Base-by-base conservation (phyloP, 1,140 invertebrate species). In the Zaprionus nigranus region DNA sequence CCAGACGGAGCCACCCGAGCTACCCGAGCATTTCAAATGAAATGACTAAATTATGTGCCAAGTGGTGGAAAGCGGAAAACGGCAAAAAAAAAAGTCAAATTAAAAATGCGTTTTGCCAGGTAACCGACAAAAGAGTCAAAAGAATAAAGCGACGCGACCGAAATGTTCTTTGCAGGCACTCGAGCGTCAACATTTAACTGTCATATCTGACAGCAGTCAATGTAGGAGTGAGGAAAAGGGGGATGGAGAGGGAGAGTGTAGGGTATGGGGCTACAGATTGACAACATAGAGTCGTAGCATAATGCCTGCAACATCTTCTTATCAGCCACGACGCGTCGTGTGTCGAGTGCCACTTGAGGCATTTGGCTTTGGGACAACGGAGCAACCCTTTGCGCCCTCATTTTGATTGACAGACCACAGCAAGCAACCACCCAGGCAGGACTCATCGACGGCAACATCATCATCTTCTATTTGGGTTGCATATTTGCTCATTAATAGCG, bases 31-130 rank as follows among this genome's bases (percentile, higher is more conserved):
- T 86, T 91, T 81, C 82, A 67, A 87, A 83, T 91, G 84, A 84
- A 90, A 88, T 83, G 84, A 88, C 88, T 88, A 88, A 90, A 88
- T 88, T 88, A 88, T 88, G 85, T 88, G 88, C 78, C 82, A 91
- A 91, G 88, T 82, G 87, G 81, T 88, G 87, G 88, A 90, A 85
- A 90, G 66, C 59, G 74, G 69, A 81, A 82, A 87, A 80, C 43
- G 51, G 69, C 66, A 59, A 68, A 71, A 36, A 64, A 69, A 74
- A 71, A 77, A 81, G 67, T 79, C 66, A 79, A 87, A 82, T 87
- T 86, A 82, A 90, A 90, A 90, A 75, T 76, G 84, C 80, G 77
- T 64, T 83, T 78, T 74, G 56, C 85, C 84, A 84, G 81, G 84
- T 90, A 84, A 59, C 46, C 64, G 75, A 69, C 22, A 56, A 56